Base-by-base conservation (phyloP, 2,888 invertebrate genomes). In the Andrena praecox region DNA sequence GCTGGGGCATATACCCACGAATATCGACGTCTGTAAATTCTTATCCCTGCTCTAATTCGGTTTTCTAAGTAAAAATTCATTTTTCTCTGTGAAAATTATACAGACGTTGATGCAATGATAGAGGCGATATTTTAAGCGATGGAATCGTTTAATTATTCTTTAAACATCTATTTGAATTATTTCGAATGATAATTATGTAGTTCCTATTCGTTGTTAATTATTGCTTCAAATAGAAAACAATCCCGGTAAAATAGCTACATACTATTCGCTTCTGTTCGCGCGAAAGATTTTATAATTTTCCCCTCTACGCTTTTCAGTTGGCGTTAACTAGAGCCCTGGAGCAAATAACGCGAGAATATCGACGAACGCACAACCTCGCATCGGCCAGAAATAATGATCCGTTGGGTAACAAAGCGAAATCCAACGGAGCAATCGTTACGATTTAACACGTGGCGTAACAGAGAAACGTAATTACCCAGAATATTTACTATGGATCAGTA, bases 301-400 rank as follows among this genome's bases (percentile, higher is more conserved):
- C 27, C 27, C 48, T 29, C 33, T 80, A 7, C 8, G 63, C 50
- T 86, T 70, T 59, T 71, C 74, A 93, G 95, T 81, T 94, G 93
- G 87, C 95, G 93, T 60, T 93, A 94, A 87, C 95, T 94, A 93
- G 95, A 94, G 92, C 95, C 94, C 72, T 95, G 94, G 66, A 94
- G 91, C 87, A 95, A 94, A 88, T 93, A 94, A 81, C 94, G 89
- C 75, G 68, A 42, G 87, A 88, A 66, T 84, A 83, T 67, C 88
- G 72, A 7, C 71, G 27, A 27, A 71, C 69, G 5, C 74, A 73
- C 1, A 66, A 64, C 27, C 35, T 68, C 33, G 29, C 4, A 10
- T 27, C 24, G 60, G 60, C 42, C 24, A 78, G 35, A 66, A 27
- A 67, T 20, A 71, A 63, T 24, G 48, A 71, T 70, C 74, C 70